Percentiles rank a stretch among this genome's conserved stretches.
These are phyloP conservation scores for Ruditapes philippinarum DNA, from an alignment of 1,140 invertebrate species.

Conservation along the genomic window DNA sequence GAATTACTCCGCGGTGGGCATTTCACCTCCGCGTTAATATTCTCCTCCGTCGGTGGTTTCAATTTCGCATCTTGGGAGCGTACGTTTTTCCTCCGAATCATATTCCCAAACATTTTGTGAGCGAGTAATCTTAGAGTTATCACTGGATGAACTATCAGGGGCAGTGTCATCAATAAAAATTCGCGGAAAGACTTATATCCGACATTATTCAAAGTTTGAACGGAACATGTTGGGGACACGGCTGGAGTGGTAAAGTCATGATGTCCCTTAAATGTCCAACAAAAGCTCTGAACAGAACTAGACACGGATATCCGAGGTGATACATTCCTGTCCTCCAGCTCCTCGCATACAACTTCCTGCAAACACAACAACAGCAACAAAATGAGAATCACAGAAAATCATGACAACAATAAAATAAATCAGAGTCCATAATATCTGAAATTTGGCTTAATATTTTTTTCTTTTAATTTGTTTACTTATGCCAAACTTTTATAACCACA, in stretches of 20 bases:
- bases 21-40: constrained; percentile 76
- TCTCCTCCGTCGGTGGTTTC: constrained; percentile 76
- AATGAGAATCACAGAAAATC: no score
- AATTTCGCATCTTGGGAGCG: constrained; percentile 79
- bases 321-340: constrained; percentile 68
- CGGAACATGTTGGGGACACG: constrained; percentile 79
- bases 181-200: constrained; percentile 82
- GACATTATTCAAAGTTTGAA: constrained; percentile 77
- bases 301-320: constrained; percentile 68
- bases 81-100: constrained; percentile 82
- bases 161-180: constrained; percentile 85
- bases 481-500: no score
- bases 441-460: no score
- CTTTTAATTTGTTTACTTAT: no score
- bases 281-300: constrained; percentile 77
- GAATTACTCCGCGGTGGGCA: constrained; percentile 79
- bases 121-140: constrained; percentile 89
- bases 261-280: constrained; percentile 31
- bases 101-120: constrained; percentile 88
- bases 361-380: constrained; percentile 59
- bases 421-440: no score
- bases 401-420: no score
- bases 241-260: constrained; percentile 76
- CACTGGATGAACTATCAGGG: constrained; percentile 89
- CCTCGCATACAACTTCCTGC: constrained; percentile 81